Evolutionary conservation across 2,888 invertebrate genomes (phyloP), one percentile per base, ranked within the genome.

Genomic region (Eledone cirrhosa): DNA sequence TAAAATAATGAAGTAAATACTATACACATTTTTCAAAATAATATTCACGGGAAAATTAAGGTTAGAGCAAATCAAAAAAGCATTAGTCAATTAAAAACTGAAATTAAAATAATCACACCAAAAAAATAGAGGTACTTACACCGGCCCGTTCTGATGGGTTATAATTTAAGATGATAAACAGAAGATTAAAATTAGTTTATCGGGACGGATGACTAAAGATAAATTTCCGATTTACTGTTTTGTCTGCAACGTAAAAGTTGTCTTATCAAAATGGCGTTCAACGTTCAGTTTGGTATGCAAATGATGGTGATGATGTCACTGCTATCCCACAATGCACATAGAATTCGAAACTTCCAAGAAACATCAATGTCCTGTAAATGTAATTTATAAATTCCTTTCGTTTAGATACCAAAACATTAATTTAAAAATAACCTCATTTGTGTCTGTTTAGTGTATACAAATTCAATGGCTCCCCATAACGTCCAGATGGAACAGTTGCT

Each of bases 141-240:
- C 86, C 84, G 88, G 89, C 85, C 87, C 89, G 89, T 88, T 87
- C 89, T 81, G 80, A 77, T 88, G 89, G 89, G 88, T 87, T 80
- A 83, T 83, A 79, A 81, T 81, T 80, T 79, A 82, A 84, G 85
- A 85, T 81, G 83, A 86, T 84, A 83, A 83, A 85, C 82, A 84
- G 83, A 83, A 82, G 81, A 81, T 82, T 78, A 83, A 80, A 79
- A 80, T 79, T 63, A 77, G 78, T 78, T 77, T 81, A 76, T 69
- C 76, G 78, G 80, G 80, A 80, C 83, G 81, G 87, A 88, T 88
- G 88, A 81, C 81, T 79, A 79, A 79, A 78, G 87, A 87, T 87
- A 84, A 83, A 80, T 79, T 78, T 80, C 79, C 82, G 87, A 86
- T 87, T 85, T 82, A 79, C 79, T 79, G 80, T 80, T 33, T 77